Evolutionary conservation across 2,888 invertebrate genomes (phyloP).

Genomic region (Cecidostiba fungosa): DNA sequence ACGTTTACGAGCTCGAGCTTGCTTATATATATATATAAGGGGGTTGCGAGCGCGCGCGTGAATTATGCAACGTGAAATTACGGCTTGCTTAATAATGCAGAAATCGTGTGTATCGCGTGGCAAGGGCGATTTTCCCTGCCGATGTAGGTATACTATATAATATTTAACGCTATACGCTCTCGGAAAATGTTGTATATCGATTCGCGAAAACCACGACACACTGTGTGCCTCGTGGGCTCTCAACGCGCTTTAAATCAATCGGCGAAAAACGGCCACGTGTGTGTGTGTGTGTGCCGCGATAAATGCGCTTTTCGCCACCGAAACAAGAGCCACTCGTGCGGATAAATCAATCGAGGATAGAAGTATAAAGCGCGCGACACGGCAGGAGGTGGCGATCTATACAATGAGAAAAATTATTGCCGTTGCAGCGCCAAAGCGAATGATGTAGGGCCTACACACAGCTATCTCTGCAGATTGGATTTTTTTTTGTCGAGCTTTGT

Average conservation of each 20-base stretch:
- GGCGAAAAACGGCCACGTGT: neutral
- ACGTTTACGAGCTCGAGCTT: constrained; percentile 55
- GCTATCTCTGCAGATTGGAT: neutral
- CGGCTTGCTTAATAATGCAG: constrained; percentile 57
- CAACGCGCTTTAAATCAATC: constrained; percentile 53
- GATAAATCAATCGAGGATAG: constrained; percentile 58
- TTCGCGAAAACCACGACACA: constrained; percentile 11
- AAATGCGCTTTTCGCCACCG: constrained; percentile 28
- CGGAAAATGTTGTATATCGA: constrained; percentile 15
- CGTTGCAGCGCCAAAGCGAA: constrained; percentile 34
- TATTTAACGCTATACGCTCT: constrained; percentile 10
- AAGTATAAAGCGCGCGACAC: constrained; percentile 37
- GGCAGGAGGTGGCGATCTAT: neutral
- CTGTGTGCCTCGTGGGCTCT: neutral
- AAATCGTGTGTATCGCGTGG: constrained; percentile 35
- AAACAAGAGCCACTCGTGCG: constrained; percentile 14
- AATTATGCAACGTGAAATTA: constrained; percentile 63
- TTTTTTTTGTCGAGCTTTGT: constrained; percentile 1
- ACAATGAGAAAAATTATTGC: constrained; percentile 64
- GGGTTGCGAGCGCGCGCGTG: constrained; percentile 15
- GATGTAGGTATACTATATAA: constrained; percentile 30
- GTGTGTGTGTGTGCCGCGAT: neutral
- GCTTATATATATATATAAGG: constrained; percentile 22
- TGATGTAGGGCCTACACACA: constrained; percentile 23
- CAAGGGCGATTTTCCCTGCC: neutral